Evolutionary conservation across 2,888 invertebrate genomes (phyloP).

Genomic region (Acleris holmiana): DNA sequence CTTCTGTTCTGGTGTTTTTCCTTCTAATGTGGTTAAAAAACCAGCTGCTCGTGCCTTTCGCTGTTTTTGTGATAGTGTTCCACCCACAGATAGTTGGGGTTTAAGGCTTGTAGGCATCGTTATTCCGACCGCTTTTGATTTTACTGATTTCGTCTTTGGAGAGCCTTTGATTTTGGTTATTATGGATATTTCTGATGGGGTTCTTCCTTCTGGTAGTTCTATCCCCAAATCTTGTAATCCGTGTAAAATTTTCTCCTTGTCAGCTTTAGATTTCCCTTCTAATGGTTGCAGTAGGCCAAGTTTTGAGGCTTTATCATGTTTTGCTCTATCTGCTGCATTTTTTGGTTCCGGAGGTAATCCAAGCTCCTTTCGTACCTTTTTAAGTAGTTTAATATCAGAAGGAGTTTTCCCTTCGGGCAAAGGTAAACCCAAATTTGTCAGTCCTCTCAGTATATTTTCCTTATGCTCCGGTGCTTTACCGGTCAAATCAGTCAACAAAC

Average conservation of each 20-base stretch:
- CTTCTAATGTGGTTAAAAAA: neutral
- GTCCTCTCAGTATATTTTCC: slow-evolving; percentile 12
- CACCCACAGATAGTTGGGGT: no score
- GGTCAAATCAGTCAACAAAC: neutral
- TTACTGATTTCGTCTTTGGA: no score
- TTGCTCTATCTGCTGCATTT: slow-evolving; percentile 34
- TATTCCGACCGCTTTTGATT: no score
- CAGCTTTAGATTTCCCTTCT: neutral
- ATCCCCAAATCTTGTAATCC: neutral
- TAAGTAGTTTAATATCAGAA: neutral
- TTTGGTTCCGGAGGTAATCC: slow-evolving; percentile 34
- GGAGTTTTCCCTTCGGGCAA: neutral
- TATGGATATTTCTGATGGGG: slow-evolving; percentile 49
- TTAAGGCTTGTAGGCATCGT: no score
- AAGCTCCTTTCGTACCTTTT: slow-evolving; percentile 41
- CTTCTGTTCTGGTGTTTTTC: neutral
- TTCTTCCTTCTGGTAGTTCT: slow-evolving; percentile 50
- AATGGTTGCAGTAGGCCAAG: neutral
- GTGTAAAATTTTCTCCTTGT: neutral
- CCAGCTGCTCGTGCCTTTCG: neutral
- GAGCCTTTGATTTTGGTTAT: slow-evolving; percentile 29
- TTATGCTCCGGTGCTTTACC: neutral
- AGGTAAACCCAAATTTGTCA: slow-evolving; percentile 8
- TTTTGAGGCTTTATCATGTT: slow-evolving; percentile 26
- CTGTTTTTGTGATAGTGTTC: neutral